phyloP scores from a whole-genome alignment of 1,140 invertebrate genomes.

The Eupeodes corollae region DNA sequence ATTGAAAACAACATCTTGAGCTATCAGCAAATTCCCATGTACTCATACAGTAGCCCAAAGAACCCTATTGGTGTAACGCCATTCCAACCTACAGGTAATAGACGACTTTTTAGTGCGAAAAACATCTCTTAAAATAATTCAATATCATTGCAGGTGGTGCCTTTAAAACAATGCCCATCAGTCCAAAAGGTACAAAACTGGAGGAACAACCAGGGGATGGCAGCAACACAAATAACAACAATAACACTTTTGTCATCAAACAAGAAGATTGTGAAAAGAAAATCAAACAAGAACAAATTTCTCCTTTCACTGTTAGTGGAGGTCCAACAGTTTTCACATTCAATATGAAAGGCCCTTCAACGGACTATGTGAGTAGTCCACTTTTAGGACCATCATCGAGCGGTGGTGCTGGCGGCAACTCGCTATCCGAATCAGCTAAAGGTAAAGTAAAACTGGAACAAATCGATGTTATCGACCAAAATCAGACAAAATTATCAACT shows the following conservation, averaged over 20 bases:
- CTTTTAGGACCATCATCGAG: too few species aligned
- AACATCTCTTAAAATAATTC: too few species aligned
- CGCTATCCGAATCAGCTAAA: not conserved
- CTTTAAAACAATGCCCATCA: slow-evolving; percentile 70
- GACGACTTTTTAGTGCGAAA: too few species aligned
- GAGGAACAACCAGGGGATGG: slow-evolving; percentile 9
- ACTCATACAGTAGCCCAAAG: slow-evolving; percentile 56
- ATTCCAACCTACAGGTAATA: slow-evolving; percentile 71
- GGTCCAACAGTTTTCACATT: slow-evolving; percentile 28
- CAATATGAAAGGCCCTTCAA: slow-evolving; percentile 15
- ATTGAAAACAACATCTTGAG: slow-evolving; percentile 39
- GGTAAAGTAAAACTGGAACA: too few species aligned
- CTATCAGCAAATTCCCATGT: slow-evolving; percentile 41
- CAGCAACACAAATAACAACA: slow-evolving; percentile 14
- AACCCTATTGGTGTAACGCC: slow-evolving; percentile 68
- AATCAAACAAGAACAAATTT: slow-evolving; percentile 32
- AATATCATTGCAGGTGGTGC: slow-evolving; percentile 47
- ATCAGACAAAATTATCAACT: too few species aligned
- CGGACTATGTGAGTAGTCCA: too few species aligned
- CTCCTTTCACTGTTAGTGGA: slow-evolving; percentile 30
- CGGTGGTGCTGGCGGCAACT: not conserved
- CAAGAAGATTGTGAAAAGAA: slow-evolving; percentile 20
- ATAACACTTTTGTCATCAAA: slow-evolving; percentile 15
- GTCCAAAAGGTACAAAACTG: slow-evolving; percentile 32
- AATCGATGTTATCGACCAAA: too few species aligned